phyloP scores from a whole-genome alignment of 2,797 vertebrate species.

The Phoeniculus purpureus region DNA sequence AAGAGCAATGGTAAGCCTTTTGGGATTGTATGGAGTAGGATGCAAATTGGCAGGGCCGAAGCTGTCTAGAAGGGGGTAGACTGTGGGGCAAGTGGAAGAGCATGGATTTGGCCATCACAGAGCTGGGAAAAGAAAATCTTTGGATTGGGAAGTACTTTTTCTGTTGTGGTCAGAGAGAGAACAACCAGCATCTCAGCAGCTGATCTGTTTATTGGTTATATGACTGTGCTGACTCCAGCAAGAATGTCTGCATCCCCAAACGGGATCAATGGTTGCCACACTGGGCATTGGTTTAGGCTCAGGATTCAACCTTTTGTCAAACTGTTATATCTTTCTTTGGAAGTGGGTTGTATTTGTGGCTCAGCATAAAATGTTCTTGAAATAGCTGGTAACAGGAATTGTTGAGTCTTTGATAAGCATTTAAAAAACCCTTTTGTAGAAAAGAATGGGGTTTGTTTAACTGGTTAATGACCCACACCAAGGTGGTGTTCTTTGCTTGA shows the following conservation, averaged over 20 bases:
- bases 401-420: not conserved
- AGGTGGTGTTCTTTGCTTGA: not conserved
- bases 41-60: not conserved
- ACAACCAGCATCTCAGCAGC: not conserved
- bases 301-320: not conserved
- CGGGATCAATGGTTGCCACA: not conserved
- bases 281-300: not conserved
- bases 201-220: not conserved
- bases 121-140: not conserved
- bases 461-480: not conserved
- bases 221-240: not conserved
- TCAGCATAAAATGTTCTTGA: not conserved
- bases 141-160: not conserved
- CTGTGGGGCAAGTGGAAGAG: not conserved
- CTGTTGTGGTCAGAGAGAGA: not conserved
- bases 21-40: not conserved
- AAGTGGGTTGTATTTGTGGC: not conserved
- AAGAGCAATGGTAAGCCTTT: not conserved
- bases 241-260: not conserved
- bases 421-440: not conserved
- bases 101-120: rapidly evolving
- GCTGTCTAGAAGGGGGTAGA: not conserved
- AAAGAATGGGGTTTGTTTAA: not conserved
- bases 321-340: not conserved
- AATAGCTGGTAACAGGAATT: not conserved